Base-by-base conservation (phyloP, 2,113 vertebrate species). In the Phycodurus eques region DNA sequence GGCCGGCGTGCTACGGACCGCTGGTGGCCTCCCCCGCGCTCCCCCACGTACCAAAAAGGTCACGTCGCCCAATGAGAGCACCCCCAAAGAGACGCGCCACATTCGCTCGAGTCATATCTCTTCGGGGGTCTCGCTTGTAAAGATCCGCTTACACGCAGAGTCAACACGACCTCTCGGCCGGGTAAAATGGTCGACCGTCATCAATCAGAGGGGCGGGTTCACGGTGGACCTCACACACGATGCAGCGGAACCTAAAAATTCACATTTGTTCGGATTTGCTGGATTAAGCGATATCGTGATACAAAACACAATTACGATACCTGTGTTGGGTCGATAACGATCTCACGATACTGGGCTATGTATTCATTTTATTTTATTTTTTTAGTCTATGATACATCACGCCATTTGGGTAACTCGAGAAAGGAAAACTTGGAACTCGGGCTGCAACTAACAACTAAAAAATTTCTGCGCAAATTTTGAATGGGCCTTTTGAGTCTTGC, bases 41-140 rank as follows among this genome's bases (percentile, higher is more conserved):
- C 71, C 74, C 82, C 85, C 88, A 74, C 80, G 77, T 73, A 78
- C 74, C 78, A 62, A 85, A 91, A 91, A 92, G 89, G 92, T 91
- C 86, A 90, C 14, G 22, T 2, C 31, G 59, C 33, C 59, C 59
- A 31, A 61, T 17, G 31, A 19, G 59, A 61, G 59, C 31, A 61
- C 31, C 59, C 59, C 59, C 27, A 61, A 61, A 61, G 59, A 61
- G 59, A 85, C n/a, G 42, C 44, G 66, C 61, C 66, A 19, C 83
- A 86, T 88, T 85, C 81, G 85, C 80, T 65, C 51, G 67, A 82
- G 80, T 75, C 73, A 74, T 82, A 79, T 79, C 80, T 76, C 72
- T 79, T 74, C 0, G 49, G 73, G 35, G 53, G 20, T 31, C 65
- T 49, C 19, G 31, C 79, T 83, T 73, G 80, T 84, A 75, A 89